These are phyloP conservation scores for Turnix velox DNA, from an alignment of 2,113 vertebrate genomes.

Conservation along the genomic window DNA sequence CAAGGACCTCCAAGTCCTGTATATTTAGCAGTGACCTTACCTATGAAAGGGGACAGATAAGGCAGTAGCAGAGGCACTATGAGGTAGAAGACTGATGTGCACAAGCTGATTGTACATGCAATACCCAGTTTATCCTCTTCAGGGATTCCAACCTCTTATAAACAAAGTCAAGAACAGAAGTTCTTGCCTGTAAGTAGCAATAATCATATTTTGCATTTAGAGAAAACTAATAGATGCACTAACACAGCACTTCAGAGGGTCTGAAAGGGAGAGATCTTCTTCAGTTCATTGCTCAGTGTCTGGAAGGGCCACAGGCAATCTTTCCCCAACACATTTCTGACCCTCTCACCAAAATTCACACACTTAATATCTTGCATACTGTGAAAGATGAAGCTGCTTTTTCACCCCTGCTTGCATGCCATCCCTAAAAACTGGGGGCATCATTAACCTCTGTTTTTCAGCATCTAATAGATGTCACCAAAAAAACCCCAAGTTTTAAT, in stretches of 20 bases:
- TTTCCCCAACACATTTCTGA: background rate
- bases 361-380: background rate
- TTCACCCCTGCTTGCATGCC: conserved; percentile 25
- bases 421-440: conserved; percentile 40
- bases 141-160: background rate
- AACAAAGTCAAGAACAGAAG: background rate
- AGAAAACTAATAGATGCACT: conserved; percentile 4
- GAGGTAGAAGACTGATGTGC: background rate
- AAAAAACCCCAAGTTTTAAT: conserved; percentile 59
- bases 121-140: background rate
- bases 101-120: background rate
- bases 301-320: background rate
- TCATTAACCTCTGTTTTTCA: conserved; percentile 57
- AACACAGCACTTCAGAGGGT: background rate
- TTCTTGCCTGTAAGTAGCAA: background rate
- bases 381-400: conserved; percentile 22
- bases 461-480: conserved; percentile 56
- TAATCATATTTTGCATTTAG: background rate
- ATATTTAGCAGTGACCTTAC: background rate
- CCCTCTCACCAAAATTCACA: conserved; percentile 36
- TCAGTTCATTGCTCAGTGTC: background rate
- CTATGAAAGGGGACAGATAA: background rate
- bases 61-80: background rate
- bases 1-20: background rate
- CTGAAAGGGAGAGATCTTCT: background rate